These are phyloP conservation scores for Alviniconcha strummeri DNA, from an alignment of 2,888 invertebrate genomes.

Conservation along the genomic window DNA sequence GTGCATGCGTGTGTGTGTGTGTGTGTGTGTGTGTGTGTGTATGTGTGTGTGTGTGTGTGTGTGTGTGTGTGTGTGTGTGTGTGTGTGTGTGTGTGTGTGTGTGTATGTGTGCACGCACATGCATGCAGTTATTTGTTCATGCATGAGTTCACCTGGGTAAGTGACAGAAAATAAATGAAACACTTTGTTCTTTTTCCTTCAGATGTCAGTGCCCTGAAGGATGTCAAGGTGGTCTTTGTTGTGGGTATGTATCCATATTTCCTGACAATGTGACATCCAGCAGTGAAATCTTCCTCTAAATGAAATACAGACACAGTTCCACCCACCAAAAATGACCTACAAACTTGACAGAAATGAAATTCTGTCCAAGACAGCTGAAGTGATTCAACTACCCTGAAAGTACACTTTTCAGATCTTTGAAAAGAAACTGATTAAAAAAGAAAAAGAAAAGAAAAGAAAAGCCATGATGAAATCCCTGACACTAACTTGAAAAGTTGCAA, in stretches of 20 bases:
- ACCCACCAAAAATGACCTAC: no score
- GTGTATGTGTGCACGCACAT: background rate
- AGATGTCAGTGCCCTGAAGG: conserved; percentile 43
- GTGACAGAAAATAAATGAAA: background rate
- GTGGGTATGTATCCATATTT: conserved; percentile 55
- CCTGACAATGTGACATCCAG: background rate
- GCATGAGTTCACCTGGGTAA: background rate
- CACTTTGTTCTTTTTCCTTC: conserved; percentile 25
- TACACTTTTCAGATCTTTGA: no score
- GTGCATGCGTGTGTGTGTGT: background rate
- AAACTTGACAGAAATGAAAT: no score
- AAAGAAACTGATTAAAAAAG: no score
- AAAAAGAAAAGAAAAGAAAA: no score
- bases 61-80: conserved; percentile 11
- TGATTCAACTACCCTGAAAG: no score
- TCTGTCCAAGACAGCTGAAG: no score
- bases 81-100: conserved; percentile 11
- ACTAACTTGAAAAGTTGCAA: no score
- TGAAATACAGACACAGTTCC: background rate
- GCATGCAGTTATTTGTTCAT: background rate
- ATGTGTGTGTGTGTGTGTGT: conserved; percentile 5
- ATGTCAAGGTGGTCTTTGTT: conserved; percentile 60
- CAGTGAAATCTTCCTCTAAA: background rate
- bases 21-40: background rate
- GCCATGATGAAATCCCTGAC: no score